Evolutionary conservation across 2,797 vertebrate species (phyloP), one percentile per base, ranked within the genome.

Genomic region (Periparus ater): DNA sequence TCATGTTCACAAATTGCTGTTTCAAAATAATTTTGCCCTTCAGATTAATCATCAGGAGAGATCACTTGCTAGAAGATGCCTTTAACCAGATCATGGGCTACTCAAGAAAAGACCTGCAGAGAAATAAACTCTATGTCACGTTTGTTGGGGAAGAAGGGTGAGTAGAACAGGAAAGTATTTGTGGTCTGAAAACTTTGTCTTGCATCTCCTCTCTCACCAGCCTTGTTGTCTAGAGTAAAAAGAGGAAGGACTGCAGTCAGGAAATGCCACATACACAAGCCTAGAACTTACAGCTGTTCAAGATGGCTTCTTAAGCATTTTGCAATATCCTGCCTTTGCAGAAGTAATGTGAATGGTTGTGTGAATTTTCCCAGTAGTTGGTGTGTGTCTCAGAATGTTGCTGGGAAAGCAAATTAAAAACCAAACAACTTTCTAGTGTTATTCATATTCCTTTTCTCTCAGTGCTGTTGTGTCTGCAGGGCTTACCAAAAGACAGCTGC

Each of bases 71-170:
- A 85, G 99, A 99, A 97, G 99, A 99, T 82, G 99, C 99, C 96
- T 99, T 99, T 80, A 99, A 99, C 96, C 99, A 99, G 98, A 99
- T 99, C 94, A 99, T 99, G 99, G 99, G 99, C 89, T 99, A 99
- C 95, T 99, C 99, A 73, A 98, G 99, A 70, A 99, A 99, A 97
- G 99, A 99, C 95, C 98, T 99, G 72, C 99, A 99, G 98, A 98
- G 99, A 94, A 99, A 99, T 95, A 99, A 99, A 95, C 98, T 99
- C 32, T 99, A 99, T 42, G 99, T 99, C 96, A 99, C 99, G 7
- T 99, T 99, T 48, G 98, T 99, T 15, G 99, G 99, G 76, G 99
- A 99, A 97, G 99, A 99, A 96, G 99, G 99, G 99, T 99, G 96
- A 98, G 99, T 98, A 95, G 93, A 96, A 96, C 66, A 84, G 77